These are phyloP conservation scores for Promerops cafer DNA, from an alignment of 2,113 vertebrate species.

Conservation along the genomic window DNA sequence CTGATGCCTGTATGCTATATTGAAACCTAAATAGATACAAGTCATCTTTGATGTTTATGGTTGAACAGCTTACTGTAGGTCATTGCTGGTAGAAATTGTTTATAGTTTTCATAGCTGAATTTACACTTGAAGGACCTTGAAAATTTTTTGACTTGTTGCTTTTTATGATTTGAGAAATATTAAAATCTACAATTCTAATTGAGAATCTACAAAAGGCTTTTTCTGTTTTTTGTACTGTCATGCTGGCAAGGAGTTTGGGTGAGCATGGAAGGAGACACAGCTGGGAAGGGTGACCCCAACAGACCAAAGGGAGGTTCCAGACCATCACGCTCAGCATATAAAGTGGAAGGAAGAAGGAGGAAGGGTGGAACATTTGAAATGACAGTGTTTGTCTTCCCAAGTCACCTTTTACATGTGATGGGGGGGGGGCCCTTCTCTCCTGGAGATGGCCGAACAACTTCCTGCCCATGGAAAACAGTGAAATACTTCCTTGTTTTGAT, in stretches of 20 bases:
- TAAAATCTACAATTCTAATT: not conserved
- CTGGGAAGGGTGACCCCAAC: fast-evolving
- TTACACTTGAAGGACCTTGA: not conserved
- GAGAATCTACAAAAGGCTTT: not conserved
- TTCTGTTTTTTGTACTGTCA: not conserved
- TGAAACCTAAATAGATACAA: not conserved
- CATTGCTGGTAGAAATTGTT: not conserved
- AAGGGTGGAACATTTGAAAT: not conserved
- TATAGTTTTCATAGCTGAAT: not conserved
- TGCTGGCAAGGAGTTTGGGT: fast-evolving
- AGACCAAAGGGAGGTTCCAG: not conserved
- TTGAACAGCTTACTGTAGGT: not conserved
- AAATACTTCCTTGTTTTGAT: not conserved
- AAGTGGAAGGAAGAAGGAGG: not conserved
- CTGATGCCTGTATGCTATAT: not conserved
- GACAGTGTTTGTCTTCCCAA: not conserved
- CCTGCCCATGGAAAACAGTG: not conserved
- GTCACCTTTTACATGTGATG: not conserved
- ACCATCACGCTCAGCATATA: not conserved
- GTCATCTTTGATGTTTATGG: not conserved
- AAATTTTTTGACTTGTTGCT: not conserved
- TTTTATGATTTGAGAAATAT: not conserved
- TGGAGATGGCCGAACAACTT: not conserved
- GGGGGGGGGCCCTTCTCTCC: not conserved
- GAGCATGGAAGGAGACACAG: not conserved